phyloP scores from a whole-genome alignment of 2,888 invertebrate species.

The Thalpophila matura region DNA sequence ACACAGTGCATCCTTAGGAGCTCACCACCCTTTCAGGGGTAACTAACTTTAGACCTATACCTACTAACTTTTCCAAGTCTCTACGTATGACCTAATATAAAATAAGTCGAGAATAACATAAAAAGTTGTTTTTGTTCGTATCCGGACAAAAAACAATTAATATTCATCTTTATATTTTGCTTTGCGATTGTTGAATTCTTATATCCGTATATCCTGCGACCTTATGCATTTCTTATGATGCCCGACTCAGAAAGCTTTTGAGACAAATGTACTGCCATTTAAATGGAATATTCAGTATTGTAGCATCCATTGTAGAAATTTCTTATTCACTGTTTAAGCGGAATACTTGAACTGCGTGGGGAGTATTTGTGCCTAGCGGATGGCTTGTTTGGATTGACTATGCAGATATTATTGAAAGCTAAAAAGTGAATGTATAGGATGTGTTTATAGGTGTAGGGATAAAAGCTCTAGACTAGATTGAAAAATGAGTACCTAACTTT shows the following conservation, averaged over 20 bases:
- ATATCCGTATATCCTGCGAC: conserved; percentile 73
- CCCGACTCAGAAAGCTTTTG: conserved; percentile 79
- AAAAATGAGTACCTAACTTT: no score
- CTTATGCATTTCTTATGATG: conserved; percentile 86
- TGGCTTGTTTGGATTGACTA: conserved; percentile 27
- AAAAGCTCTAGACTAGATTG: not conserved
- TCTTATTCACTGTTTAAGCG: conserved; percentile 83
- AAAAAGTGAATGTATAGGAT: not conserved
- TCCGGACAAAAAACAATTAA: conserved; percentile 29
- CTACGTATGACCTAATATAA: no score
- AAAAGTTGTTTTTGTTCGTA: no score
- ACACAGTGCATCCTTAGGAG: no score
- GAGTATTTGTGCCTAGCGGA: conserved; percentile 59
- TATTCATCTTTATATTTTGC: conserved; percentile 33
- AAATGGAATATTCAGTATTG: conserved; percentile 86
- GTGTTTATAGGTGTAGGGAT: not conserved
- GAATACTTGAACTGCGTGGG: conserved; percentile 74
- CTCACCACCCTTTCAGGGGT: no score
- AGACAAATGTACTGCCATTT: conserved; percentile 86
- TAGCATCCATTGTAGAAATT: conserved; percentile 83
- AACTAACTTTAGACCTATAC: no score
- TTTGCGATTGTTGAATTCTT: conserved; percentile 70
- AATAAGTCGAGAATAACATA: no score
- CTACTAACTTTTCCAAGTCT: no score
- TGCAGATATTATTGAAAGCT: conserved; percentile 17